These are phyloP conservation scores for Cotesia typhae DNA, from an alignment of 1,140 invertebrate genomes.

Conservation along the genomic window DNA sequence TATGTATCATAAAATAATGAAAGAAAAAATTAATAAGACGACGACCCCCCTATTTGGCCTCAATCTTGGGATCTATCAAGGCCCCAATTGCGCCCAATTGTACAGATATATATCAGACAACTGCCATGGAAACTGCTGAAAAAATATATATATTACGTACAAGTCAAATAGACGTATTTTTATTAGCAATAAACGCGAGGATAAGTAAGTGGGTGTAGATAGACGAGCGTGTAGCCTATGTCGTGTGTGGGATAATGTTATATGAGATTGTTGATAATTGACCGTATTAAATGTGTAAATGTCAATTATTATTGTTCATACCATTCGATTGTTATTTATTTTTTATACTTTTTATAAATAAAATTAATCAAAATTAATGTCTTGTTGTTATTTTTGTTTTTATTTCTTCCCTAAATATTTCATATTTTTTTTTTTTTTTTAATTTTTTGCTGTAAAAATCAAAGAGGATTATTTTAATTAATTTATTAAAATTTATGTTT, in stretches of 20 bases:
- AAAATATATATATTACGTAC: conserved; percentile 4
- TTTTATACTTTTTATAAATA: conserved; percentile 39
- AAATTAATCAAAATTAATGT: conserved; percentile 12
- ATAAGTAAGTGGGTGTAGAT: not conserved
- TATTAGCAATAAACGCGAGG: not conserved
- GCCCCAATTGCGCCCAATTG: conserved; percentile 49
- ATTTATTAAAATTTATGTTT: no score
- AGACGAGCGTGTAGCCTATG: no score
- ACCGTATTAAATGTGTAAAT: not conserved
- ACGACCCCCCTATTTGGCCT: conserved; percentile 46
- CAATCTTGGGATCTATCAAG: conserved; percentile 49
- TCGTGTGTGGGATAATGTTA: no score
- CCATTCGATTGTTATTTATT: conserved; percentile 33
- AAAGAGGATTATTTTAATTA: no score
- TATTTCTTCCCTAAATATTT: not conserved
- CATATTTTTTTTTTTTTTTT: not conserved
- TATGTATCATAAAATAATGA: not conserved
- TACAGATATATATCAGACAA: conserved; percentile 34
- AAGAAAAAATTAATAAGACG: not conserved
- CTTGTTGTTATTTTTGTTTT: not conserved
- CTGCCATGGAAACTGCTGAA: conserved; percentile 47
- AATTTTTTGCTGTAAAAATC: not conserved
- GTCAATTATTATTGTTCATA: conserved; percentile 16
- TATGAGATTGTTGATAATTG: no score
- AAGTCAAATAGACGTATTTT: conserved; percentile 15